Evolutionary conservation across 2,113 vertebrate species (phyloP).

Genomic region (Glareola pratincola): DNA sequence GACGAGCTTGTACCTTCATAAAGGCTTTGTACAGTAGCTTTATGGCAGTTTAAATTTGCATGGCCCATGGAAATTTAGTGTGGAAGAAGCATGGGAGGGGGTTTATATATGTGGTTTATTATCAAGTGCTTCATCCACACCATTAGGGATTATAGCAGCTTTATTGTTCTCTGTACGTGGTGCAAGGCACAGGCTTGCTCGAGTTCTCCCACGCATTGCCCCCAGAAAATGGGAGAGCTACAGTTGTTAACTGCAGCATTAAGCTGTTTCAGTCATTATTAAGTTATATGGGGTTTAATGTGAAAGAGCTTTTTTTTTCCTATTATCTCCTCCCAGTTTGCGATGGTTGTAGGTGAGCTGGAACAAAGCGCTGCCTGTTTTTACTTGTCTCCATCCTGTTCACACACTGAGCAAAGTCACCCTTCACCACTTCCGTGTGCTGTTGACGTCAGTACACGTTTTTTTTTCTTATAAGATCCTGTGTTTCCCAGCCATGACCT

Average conservation of each 20-base stretch:
- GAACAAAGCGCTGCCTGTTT: neutral
- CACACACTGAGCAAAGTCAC: neutral
- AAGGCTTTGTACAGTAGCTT: neutral
- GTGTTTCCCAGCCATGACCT: neutral
- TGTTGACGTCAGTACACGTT: neutral
- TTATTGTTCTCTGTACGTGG: neutral
- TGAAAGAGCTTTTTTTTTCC: neutral
- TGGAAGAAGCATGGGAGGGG: neutral
- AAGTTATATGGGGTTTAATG: neutral
- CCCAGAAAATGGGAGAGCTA: neutral
- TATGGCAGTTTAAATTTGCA: neutral
- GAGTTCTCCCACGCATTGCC: fast-evolving
- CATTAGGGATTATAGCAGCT: neutral
- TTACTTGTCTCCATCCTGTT: neutral
- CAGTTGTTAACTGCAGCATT: neutral
- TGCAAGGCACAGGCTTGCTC: neutral
- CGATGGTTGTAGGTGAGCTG: neutral
- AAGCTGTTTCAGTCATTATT: neutral
- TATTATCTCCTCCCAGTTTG: neutral
- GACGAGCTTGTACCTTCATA: neutral
- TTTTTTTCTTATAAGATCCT: neutral
- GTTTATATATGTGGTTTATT: neutral
- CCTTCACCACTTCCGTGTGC: neutral
- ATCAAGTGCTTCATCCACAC: neutral
- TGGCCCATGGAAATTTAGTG: neutral